Base-by-base conservation (phyloP, 1,140 invertebrate genomes). In the Chlorops oryzae region DNA sequence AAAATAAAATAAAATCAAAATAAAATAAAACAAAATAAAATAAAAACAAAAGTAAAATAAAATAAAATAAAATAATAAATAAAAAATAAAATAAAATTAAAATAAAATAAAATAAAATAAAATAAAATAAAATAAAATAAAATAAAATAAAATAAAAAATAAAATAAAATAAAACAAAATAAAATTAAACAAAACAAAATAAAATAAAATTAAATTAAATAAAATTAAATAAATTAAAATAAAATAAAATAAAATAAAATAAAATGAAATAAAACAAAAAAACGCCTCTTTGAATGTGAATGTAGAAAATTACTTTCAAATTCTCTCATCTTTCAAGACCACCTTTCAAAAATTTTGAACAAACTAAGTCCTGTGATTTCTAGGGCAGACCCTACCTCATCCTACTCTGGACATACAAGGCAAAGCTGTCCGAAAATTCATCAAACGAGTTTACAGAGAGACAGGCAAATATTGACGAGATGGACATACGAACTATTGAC, bases 321-420 rank as follows among this genome's bases (percentile, higher is more conserved):
- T n/a, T n/a, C n/a, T n/a, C n/a, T n/a, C n/a, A n/a, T n/a, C n/a
- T n/a, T n/a, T n/a, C n/a, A n/a, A n/a, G n/a, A n/a, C n/a, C 27
- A 32, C 7, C 27, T n/a, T 32, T 9, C n/a, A 32, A 32, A 32
- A 32, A 9, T 9, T 32, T 9, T 32, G n/a, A 32, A 32, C 7
- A 32, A 32, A 32, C 7, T 32, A 32, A 9, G n/a, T 32, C 7
- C n/a, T 32, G 27, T 32, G n/a, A 9, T 9, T 32, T 32, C 34
- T 24, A 21, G 27, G 15, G 41, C 37, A 18, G 27, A 32, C 28
- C 13, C 40, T 13, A 17, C 18, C 40, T 34, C 25, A 35, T 23
- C 13, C 1, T 45, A 24, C n/a, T n/a, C 32, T 32, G n/a, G 18
- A 24, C 50, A 39, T 53, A 44, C 47, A 50, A 34, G n/a, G 28